Evolutionary conservation across 2,113 vertebrate species (phyloP), one percentile per base, ranked within the genome.

Genomic region (Rhinogobius similis): DNA sequence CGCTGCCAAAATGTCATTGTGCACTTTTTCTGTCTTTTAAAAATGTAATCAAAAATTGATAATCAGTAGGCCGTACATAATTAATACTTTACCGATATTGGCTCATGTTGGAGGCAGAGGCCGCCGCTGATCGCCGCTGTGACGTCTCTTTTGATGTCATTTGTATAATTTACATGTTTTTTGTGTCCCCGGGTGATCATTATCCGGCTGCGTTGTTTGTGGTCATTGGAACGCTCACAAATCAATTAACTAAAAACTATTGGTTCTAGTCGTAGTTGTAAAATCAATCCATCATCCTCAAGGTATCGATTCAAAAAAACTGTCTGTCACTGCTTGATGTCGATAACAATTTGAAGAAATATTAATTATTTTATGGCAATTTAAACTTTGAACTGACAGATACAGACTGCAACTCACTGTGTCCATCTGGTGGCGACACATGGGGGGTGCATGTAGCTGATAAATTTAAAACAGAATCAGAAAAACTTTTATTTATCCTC

Each of bases 351-450:
- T n/a, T n/a, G n/a, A n/a, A n/a, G n/a, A n/a, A n/a, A n/a, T n/a
- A n/a, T n/a, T n/a, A n/a, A n/a, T n/a, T n/a, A n/a, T n/a, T n/a
- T n/a, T n/a, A n/a, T n/a, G n/a, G n/a, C n/a, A n/a, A n/a, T n/a
- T n/a, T n/a, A 46, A 46, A 46, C 16, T 18, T 46, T 6, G 44
- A 20, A 46, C 16, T 16, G 14, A 6, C 14, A 5, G 18, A 7
- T 16, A 5, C 3, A 20, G 4, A 20, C 3, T 18, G 44, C n/a
- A 53, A 69, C 5, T 9, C 7, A 13, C 7, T 78, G 69, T 44
- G 27, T 46, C 87, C 86, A 77, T 78, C 89, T 84, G 55, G 72
- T 88, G 85, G 84, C 56, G 24, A 63, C 26, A 13, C 0, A 10
- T 11, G 21, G 55, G 41, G 10, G 75, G 7, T 82, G 67, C 68